phyloP scores from a whole-genome alignment of 2,797 vertebrate genomes.

The Adrianichthys oophorus region DNA sequence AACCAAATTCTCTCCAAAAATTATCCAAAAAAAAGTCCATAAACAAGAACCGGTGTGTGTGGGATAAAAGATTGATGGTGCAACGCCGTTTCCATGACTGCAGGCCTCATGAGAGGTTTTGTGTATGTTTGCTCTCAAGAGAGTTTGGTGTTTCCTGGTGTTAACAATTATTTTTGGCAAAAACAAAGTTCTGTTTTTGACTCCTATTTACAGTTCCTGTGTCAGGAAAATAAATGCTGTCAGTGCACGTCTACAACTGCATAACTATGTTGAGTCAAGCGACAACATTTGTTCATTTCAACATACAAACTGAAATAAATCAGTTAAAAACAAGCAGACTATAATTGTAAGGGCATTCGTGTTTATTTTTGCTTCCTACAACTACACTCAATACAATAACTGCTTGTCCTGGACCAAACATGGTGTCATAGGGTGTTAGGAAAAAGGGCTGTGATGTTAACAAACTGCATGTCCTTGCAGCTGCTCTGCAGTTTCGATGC shows the following conservation, averaged over 20 bases:
- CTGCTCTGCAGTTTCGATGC: conserved; percentile 4
- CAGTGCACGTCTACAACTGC: background rate
- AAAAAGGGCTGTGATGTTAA: background rate
- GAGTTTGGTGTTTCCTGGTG: too few relatives aligned
- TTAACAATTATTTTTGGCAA: too few relatives aligned
- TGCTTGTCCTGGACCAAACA: conserved; percentile 10
- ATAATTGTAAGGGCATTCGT: background rate
- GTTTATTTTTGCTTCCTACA: conserved; percentile 1
- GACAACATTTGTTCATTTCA: background rate
- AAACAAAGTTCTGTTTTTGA: background rate
- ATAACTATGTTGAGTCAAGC: background rate
- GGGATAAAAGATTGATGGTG: too few relatives aligned
- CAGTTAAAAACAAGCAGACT: background rate
- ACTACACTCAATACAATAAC: conserved; percentile 9
- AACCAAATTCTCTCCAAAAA: too few relatives aligned
- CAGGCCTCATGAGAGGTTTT: too few relatives aligned
- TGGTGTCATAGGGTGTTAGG: background rate
- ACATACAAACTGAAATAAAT: conserved; percentile 1
- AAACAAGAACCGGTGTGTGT: too few relatives aligned
- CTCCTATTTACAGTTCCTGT: background rate
- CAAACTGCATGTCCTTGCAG: conserved; percentile 12
- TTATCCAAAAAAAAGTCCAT: too few relatives aligned
- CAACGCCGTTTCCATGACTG: too few relatives aligned
- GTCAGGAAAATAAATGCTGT: background rate
- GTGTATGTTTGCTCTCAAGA: too few relatives aligned